Evolutionary conservation across 2,888 invertebrate species (phyloP).

Genomic region (Drosophila merina): DNA sequence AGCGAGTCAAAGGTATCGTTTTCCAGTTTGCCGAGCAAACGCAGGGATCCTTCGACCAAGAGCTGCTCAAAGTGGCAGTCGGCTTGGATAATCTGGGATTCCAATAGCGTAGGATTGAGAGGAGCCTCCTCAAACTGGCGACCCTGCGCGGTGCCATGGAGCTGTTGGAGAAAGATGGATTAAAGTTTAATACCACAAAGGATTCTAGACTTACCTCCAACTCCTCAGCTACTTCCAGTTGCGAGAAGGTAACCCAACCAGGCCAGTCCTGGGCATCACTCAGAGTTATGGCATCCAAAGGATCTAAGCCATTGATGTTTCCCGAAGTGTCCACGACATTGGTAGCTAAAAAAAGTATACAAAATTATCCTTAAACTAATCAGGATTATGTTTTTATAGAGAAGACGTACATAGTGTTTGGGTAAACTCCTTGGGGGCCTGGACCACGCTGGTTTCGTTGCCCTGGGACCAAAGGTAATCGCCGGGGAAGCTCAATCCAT

Average conservation of each 20-base stretch:
- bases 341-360: slow-evolving; percentile 48
- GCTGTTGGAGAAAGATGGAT: slow-evolving; percentile 76
- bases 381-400: neutral
- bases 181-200: neutral
- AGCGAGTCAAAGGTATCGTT: slow-evolving; percentile 79
- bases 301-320: slow-evolving; percentile 84
- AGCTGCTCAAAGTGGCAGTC: slow-evolving; percentile 85
- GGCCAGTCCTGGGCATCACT: slow-evolving; percentile 83
- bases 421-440: slow-evolving; percentile 84
- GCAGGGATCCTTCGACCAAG: slow-evolving; percentile 85
- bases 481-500: slow-evolving; percentile 85
- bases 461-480: slow-evolving; percentile 84
- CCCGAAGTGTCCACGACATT: slow-evolving; percentile 82
- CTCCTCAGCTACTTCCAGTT: slow-evolving; percentile 85
- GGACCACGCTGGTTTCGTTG: slow-evolving; percentile 79
- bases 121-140: slow-evolving; percentile 82
- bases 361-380: neutral
- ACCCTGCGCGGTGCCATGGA: slow-evolving; percentile 85
- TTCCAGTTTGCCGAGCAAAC: slow-evolving; percentile 84
- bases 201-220: slow-evolving; percentile 82
- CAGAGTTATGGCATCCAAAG: slow-evolving; percentile 84
- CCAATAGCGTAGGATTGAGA: slow-evolving; percentile 84
- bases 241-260: slow-evolving; percentile 85
- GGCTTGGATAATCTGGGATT: slow-evolving; percentile 82
- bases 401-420: slow-evolving; percentile 78